Conservation (phyloP, 2,888 invertebrate species). For the Morpho achilles region DNA sequence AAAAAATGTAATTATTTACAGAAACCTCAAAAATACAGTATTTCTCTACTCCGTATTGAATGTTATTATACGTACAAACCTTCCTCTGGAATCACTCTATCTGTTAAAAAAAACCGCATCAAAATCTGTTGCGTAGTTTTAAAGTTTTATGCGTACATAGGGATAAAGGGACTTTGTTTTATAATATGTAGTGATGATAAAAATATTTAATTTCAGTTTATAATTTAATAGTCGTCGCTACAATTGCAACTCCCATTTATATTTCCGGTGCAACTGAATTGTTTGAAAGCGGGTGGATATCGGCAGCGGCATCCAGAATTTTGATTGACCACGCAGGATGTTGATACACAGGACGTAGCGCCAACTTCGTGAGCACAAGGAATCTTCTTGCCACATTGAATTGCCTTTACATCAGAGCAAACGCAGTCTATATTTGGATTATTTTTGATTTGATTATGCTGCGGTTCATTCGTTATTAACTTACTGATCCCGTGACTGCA, state of each 20-base stretch:
- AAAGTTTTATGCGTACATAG: too few species aligned
- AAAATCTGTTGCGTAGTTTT: too few species aligned
- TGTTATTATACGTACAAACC: too few species aligned
- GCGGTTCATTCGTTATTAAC: background rate
- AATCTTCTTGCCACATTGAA: background rate
- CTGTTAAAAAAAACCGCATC: too few species aligned
- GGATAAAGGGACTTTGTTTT: too few species aligned
- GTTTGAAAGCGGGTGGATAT: slow-evolving; percentile 43
- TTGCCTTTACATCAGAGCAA: slow-evolving; percentile 2
- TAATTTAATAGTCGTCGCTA: slow-evolving; percentile 31
- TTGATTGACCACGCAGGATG: slow-evolving; percentile 5
- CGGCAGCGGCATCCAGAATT: slow-evolving; percentile 36
- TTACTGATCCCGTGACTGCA: background rate
- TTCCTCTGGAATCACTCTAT: too few species aligned
- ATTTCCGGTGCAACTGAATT: slow-evolving; percentile 42
- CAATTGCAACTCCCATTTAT: slow-evolving; percentile 45
- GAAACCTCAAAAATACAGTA: too few species aligned
- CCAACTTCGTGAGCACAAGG: slow-evolving; percentile 2
- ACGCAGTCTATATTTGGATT: slow-evolving; percentile 3
- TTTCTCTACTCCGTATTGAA: too few species aligned
- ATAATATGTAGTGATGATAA: too few species aligned
- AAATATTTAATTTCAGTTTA: too few species aligned
- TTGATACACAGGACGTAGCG: slow-evolving; percentile 10
- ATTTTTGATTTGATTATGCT: background rate
- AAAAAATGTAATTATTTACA: too few species aligned